These are phyloP conservation scores for Dicyrtomina minuta DNA, from an alignment of 2,888 invertebrate species.

Conservation along the genomic window DNA sequence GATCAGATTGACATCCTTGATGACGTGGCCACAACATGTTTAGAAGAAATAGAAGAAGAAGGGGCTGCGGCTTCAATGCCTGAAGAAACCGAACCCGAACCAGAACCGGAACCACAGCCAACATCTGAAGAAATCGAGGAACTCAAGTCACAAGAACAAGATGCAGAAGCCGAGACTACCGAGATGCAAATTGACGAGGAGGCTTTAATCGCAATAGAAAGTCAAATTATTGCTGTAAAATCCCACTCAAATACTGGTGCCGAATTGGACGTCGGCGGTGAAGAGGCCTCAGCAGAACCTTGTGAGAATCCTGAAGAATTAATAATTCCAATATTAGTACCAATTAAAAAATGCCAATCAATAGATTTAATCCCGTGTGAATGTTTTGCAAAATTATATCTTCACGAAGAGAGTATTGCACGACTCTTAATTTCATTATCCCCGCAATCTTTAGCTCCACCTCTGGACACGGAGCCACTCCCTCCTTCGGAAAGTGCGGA, in stretches of 20 bases:
- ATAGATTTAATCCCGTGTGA: constrained; percentile 26
- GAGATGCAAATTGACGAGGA: too few relatives aligned
- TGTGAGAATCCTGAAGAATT: too few relatives aligned
- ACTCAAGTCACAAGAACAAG: too few relatives aligned
- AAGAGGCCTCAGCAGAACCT: too few relatives aligned
- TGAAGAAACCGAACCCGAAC: background rate
- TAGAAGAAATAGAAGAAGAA: background rate
- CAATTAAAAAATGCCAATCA: constrained; percentile 6
- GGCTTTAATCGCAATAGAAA: too few relatives aligned
- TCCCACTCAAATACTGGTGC: too few relatives aligned
- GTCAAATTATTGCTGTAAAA: too few relatives aligned
- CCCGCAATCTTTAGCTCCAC: constrained; percentile 18
- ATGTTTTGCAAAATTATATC: constrained; percentile 25
- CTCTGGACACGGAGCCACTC: background rate
- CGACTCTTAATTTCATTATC: constrained; percentile 25
- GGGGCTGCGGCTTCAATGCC: background rate
- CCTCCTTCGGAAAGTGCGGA: background rate
- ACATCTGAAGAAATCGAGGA: too few relatives aligned
- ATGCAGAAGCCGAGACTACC: too few relatives aligned
- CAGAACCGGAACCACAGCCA: too few relatives aligned
- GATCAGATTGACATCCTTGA: constrained; percentile 19
- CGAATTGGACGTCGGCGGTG: too few relatives aligned
- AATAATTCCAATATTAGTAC: background rate
- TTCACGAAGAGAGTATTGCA: constrained; percentile 35
- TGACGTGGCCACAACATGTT: background rate